Evolutionary conservation across 2,888 invertebrate species (phyloP).

Genomic region (Torymus aiolomorphi): DNA sequence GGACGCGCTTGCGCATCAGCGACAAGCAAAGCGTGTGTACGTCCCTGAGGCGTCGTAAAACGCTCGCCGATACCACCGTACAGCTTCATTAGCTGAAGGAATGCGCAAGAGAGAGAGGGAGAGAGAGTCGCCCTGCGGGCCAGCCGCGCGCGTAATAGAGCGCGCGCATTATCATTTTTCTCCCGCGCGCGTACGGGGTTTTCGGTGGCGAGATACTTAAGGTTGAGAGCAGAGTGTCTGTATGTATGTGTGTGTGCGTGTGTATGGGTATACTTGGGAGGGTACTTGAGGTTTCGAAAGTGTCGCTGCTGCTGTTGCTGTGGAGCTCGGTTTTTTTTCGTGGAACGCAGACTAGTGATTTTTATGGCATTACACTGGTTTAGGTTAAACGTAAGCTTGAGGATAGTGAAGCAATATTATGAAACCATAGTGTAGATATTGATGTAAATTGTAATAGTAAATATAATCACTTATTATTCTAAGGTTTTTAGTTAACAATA

Average conservation of each 20-base stretch:
- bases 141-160: too few species aligned
- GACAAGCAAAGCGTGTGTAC: neutral
- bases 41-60: constrained; percentile 26
- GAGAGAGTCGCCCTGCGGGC: neutral
- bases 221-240: too few species aligned
- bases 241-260: too few species aligned
- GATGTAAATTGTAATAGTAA: too few species aligned
- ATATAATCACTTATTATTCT: too few species aligned
- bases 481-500: too few species aligned
- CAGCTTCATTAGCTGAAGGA: constrained; percentile 39
- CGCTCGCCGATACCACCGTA: constrained; percentile 17
- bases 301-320: too few species aligned
- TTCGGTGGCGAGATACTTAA: constrained; percentile 7
- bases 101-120: constrained; percentile 2
- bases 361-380: neutral
- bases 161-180: constrained; percentile 40
- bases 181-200: neutral
- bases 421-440: too few species aligned
- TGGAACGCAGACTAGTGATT: neutral
- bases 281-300: constrained; percentile 24
- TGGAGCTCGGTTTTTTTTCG: constrained; percentile 1
- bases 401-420: too few species aligned
- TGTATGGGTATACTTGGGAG: too few species aligned
- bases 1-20: neutral
- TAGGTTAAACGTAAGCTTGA: too few species aligned